A percentile compares a stretch with the other conserved stretches of the same genome.
phyloP scores from a whole-genome alignment of 1,140 invertebrate genomes.

The Phortica variegata region DNA sequence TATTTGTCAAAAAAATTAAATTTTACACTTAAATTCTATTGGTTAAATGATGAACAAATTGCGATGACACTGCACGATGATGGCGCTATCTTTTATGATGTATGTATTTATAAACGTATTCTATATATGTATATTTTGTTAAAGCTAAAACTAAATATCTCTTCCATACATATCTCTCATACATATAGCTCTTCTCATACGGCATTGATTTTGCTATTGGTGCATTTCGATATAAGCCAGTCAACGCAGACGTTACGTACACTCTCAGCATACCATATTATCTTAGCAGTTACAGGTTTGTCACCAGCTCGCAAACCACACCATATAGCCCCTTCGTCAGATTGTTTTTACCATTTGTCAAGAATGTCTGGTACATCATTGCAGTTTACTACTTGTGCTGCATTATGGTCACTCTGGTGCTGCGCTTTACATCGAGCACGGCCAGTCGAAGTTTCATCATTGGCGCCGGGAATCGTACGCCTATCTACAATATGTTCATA shows the following conservation, averaged over 20 bases:
- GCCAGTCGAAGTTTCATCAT: neutral
- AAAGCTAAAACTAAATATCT: neutral
- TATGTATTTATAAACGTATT: neutral
- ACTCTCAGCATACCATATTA: neutral
- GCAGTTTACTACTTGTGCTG: neutral
- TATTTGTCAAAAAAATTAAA: conserved; percentile 13
- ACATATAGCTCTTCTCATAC: neutral
- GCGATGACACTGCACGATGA: conserved; percentile 5
- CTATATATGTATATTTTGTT: neutral
- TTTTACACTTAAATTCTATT: conserved; percentile 9
- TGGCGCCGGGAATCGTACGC: neutral
- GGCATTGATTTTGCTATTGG: conserved; percentile 1
- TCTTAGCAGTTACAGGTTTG: neutral
- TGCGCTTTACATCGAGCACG: neutral
- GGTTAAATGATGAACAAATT: conserved; percentile 10
- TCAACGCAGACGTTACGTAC: neutral
- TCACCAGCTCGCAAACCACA: neutral
- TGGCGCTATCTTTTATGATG: conserved; percentile 7
- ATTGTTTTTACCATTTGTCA: neutral
- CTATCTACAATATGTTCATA: neutral
- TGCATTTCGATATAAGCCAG: neutral
- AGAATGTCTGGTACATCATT: neutral
- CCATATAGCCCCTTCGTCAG: neutral
- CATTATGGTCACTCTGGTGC: neutral
- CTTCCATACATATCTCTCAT: neutral